Evolutionary conservation across 2,888 invertebrate genomes (phyloP).

Genomic region (Andrena chrysosceles): DNA sequence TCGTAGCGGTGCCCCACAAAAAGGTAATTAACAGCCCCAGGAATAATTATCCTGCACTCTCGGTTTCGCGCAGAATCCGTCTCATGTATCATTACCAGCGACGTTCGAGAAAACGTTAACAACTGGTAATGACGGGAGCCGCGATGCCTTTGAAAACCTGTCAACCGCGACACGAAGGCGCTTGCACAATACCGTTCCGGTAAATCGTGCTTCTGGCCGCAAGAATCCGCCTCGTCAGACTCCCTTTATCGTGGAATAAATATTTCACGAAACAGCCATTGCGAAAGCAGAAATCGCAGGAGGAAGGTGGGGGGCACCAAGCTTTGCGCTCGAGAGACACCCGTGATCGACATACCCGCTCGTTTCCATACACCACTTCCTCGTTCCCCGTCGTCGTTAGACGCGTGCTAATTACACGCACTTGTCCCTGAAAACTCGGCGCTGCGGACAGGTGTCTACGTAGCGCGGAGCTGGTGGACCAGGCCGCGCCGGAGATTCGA

Average conservation of each 20-base stretch:
- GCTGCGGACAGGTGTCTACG: too few relatives aligned
- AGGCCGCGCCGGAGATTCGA: too few relatives aligned
- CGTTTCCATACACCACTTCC: neutral
- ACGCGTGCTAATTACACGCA: too few relatives aligned
- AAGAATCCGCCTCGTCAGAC: constrained; percentile 70
- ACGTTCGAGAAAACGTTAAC: constrained; percentile 60
- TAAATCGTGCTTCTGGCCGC: constrained; percentile 61
- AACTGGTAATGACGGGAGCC: constrained; percentile 59
- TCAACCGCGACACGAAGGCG: constrained; percentile 68
- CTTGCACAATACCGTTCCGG: constrained; percentile 66
- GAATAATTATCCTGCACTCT: constrained; percentile 56
- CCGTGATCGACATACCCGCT: neutral
- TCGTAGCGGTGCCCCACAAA: neutral
- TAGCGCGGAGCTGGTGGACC: too few relatives aligned
- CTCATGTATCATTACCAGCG: constrained; percentile 66
- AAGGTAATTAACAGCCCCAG: constrained; percentile 49
- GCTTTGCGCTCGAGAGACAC: neutral
- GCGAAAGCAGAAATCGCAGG: constrained; percentile 8
- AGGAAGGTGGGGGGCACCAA: neutral
- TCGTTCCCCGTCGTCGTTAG: neutral
- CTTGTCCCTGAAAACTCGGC: too few relatives aligned
- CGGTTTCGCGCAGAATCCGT: constrained; percentile 57
- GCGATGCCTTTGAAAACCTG: constrained; percentile 70
- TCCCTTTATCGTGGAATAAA: constrained; percentile 67
- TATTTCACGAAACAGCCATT: constrained; percentile 55